These are phyloP conservation scores for Lycorma delicatula DNA, from an alignment of 1,140 invertebrate genomes.

Conservation along the genomic window DNA sequence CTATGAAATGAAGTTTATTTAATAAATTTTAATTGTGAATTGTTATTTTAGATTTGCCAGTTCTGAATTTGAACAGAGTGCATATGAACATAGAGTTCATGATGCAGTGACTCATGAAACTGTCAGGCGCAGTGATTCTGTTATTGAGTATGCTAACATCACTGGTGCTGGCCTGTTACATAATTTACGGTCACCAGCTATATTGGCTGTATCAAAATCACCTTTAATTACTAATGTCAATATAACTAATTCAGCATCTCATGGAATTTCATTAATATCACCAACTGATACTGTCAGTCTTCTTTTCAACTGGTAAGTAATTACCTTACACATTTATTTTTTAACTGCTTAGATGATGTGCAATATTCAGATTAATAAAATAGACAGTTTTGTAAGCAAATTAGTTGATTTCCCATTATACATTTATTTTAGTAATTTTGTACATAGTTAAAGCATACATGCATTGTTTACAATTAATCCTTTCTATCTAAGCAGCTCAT, in stretches of 20 bases:
- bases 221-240: slow-evolving; percentile 75
- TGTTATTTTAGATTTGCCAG: slow-evolving; percentile 61
- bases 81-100: slow-evolving; percentile 72
- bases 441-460: no score
- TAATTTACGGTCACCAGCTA: slow-evolving; percentile 85
- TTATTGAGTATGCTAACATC: slow-evolving; percentile 76
- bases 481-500: no score
- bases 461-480: no score
- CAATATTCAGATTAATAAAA: no score
- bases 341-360: no score
- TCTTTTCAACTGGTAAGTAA: slow-evolving; percentile 39
- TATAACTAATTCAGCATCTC: slow-evolving; percentile 74
- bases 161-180: slow-evolving; percentile 93
- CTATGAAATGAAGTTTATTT: no score
- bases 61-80: slow-evolving; percentile 77
- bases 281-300: slow-evolving; percentile 56
- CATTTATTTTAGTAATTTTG: no score
- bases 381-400: no score
- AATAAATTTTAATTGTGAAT: no score
- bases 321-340: not conserved
- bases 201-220: slow-evolving; percentile 80
- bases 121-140: slow-evolving; percentile 56
- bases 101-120: slow-evolving; percentile 68
- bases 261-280: slow-evolving; percentile 87
- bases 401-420: no score